Evolutionary conservation across 2,888 invertebrate species (phyloP).

Genomic region (Bombylius major): DNA sequence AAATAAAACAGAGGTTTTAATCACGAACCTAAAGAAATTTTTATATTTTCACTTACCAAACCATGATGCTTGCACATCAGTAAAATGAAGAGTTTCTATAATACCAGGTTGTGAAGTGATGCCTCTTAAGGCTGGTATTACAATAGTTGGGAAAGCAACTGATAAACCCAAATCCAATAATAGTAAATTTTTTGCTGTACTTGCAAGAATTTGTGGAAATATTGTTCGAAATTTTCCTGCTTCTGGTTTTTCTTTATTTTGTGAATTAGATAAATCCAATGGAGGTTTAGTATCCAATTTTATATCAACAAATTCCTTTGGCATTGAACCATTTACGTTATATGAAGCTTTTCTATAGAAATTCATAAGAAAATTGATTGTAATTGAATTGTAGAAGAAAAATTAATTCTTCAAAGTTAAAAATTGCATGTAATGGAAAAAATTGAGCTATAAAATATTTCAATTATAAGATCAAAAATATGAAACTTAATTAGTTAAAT

Average conservation of each 20-base stretch:
- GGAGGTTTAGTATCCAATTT: not conserved
- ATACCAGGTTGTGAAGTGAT: slow-evolving; percentile 25
- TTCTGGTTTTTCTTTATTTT: slow-evolving; percentile 7
- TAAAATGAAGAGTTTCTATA: slow-evolving; percentile 38
- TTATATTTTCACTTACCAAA: slow-evolving; percentile 36
- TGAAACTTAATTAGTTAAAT: too few species aligned
- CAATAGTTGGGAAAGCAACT: slow-evolving; percentile 45
- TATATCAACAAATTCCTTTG: not conserved
- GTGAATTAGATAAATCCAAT: not conserved
- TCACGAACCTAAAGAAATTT: not conserved
- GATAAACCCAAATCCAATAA: slow-evolving; percentile 45
- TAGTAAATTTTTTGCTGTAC: slow-evolving; percentile 42
- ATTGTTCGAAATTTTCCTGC: slow-evolving; percentile 14
- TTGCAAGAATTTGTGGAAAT: slow-evolving; percentile 38
- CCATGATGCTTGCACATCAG: slow-evolving; percentile 44
- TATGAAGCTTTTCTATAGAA: not conserved
- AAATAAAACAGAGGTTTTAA: not conserved
- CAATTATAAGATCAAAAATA: too few species aligned
- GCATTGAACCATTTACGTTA: not conserved
- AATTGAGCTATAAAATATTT: too few species aligned
- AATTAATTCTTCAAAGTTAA: too few species aligned
- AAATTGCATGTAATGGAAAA: too few species aligned
- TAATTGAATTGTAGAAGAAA: too few species aligned
- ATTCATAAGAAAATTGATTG: not conserved
- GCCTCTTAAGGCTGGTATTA: slow-evolving; percentile 42